These are phyloP conservation scores for Nomada flava DNA, from an alignment of 2,888 invertebrate species.

Conservation along the genomic window DNA sequence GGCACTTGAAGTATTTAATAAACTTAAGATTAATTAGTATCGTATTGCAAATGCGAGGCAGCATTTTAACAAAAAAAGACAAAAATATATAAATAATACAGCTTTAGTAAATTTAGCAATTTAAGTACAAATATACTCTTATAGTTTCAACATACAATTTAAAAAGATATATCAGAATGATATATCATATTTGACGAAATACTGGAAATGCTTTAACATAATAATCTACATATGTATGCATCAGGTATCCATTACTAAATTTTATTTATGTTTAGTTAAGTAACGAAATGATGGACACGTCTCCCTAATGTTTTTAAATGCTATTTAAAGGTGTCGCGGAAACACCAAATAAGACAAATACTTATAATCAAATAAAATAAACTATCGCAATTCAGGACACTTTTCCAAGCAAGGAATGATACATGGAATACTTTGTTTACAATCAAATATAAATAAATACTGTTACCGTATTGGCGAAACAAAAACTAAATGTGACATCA, in stretches of 20 bases:
- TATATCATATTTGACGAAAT: slow-evolving; percentile 22
- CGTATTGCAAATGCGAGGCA: slow-evolving; percentile 66
- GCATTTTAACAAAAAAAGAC: slow-evolving; percentile 63
- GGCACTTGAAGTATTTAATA: slow-evolving; percentile 68
- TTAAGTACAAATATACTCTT: slow-evolving; percentile 72
- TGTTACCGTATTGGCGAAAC: slow-evolving; percentile 57
- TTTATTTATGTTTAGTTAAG: slow-evolving; percentile 25
- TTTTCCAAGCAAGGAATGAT: slow-evolving; percentile 61
- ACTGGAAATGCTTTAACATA: slow-evolving; percentile 27
- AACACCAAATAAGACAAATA: slow-evolving; percentile 36
- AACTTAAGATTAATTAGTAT: slow-evolving; percentile 61
- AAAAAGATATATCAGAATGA: slow-evolving; percentile 24
- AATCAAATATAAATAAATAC: slow-evolving; percentile 56
- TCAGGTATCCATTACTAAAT: slow-evolving; percentile 28
- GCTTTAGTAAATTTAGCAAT: slow-evolving; percentile 54
- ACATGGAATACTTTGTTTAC: slow-evolving; percentile 71
- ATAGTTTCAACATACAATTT: slow-evolving; percentile 34
- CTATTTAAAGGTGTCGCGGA: slow-evolving; percentile 18
- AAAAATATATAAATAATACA: slow-evolving; percentile 26
- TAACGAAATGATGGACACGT: slow-evolving; percentile 5
- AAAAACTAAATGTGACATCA: slow-evolving; percentile 63
- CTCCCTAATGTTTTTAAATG: not conserved
- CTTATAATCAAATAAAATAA: slow-evolving; percentile 55
- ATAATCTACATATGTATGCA: slow-evolving; percentile 7
- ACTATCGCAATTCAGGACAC: slow-evolving; percentile 36